Conservation (phyloP, 2,888 invertebrate genomes). For the Acronicta aceris region DNA sequence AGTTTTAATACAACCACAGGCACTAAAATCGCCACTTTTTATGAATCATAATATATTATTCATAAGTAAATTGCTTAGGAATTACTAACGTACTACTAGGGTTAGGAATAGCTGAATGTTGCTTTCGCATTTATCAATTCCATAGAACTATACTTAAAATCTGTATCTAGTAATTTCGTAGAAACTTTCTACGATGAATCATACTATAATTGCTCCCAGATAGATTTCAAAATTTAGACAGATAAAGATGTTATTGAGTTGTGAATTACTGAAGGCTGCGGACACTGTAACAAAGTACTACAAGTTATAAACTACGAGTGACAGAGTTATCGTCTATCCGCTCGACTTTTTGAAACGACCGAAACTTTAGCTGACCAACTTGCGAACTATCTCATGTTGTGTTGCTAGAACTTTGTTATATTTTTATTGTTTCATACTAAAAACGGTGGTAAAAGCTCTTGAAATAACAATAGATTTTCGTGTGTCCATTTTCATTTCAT, state of each 20-base stretch:
- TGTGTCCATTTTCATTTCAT: conserved; percentile 3
- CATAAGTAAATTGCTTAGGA: too few relatives aligned
- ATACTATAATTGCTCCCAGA: too few relatives aligned
- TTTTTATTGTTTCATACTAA: conserved; percentile 21
- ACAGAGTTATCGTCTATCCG: conserved; percentile 13
- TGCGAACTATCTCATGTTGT: conserved; percentile 15
- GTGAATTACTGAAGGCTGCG: conserved; percentile 19
- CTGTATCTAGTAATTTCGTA: too few relatives aligned
- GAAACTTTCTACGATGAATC: too few relatives aligned
- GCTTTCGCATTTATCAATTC: too few relatives aligned
- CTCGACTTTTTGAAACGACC: conserved; percentile 36
- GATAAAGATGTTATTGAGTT: conserved; percentile 34
- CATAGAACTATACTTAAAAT: too few relatives aligned
- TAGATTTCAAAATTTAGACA: conserved; percentile 30
- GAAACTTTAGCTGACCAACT: conserved; percentile 45
- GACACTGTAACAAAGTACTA: conserved; percentile 20
- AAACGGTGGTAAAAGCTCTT: conserved; percentile 13
- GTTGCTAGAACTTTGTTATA: conserved; percentile 26
- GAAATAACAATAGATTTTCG: neutral
- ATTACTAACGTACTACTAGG: too few relatives aligned
- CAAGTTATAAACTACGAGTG: conserved; percentile 33
- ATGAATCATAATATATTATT: too few relatives aligned
- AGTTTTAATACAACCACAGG: too few relatives aligned
- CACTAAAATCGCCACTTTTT: too few relatives aligned
- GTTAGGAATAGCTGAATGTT: too few relatives aligned